Evolutionary conservation across 2,888 invertebrate species (phyloP), one percentile per base, ranked within the genome.

Genomic region (Dasypogon diadema): DNA sequence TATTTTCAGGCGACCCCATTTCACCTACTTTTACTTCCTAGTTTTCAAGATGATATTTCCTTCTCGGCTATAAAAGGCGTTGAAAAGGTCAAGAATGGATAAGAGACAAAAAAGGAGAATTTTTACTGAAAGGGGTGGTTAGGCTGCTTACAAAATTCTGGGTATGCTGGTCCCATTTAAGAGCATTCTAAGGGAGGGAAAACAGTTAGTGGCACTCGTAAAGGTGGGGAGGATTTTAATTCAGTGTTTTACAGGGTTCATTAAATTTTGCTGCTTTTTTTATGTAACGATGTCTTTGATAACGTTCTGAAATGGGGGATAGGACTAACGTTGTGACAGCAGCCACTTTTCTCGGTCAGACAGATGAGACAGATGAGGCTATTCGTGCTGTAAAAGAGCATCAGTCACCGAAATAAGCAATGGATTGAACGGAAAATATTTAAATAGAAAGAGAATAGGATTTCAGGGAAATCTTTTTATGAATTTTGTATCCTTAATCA

Each of bases 71-170:
- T 21, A 22, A 65, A 42, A 65, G 26, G 65, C 24, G 22, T 26
- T 22, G 48, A 42, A 68, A 68, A 68, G 65, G 65, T 68, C 65
- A 68, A 68, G 65, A 68, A 68, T 68, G 48, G 65, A 48, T 46
- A 24, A 24, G 48, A 68, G 16, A 48, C n/a, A 68, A 42, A 68
- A 68, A 26, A 14, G 24, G 16, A 16, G n/a, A 30, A 30, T 16
- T 16, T 30, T 30, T 58, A 58, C 58, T 16, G 58, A 48, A 16
- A 48, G 65, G 65, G 24, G n/a, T 68, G 48, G 48, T 12, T 63
- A 4, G 42, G 21, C 12, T 6, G 4, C 65, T 26, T 68, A 48
- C 48, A 48, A n/a, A 18, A 48, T 68, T 26, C 65, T 46, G 46
- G 42, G 12, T 42, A 6, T 14, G 48, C n/a, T 48, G n/a, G 8